Base-by-base conservation (phyloP, 1,140 invertebrate genomes). In the Sycophaga agraensis region DNA sequence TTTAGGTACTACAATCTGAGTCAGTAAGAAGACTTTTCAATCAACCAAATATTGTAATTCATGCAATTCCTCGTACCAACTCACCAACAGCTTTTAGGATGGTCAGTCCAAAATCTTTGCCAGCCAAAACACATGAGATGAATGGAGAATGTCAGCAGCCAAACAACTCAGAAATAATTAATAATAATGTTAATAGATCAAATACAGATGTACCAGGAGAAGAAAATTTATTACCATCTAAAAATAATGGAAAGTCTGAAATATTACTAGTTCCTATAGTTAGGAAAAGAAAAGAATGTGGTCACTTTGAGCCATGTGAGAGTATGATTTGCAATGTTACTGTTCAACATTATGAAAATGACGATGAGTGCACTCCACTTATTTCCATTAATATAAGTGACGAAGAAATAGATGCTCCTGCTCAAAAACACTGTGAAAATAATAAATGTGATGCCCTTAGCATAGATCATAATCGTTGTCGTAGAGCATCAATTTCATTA, bases 41-140 rank as follows among this genome's bases (percentile, higher is more conserved):
- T 63, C 76, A 77, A 46, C 77, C 76, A n/a, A 77, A 80, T 48
- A 75, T 79, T 31, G 63, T 78, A 16, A 71, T 79, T 16, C 73
- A 72, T 48, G 69, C 72, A 0, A 61, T 73, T 14, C 67, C 76
- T 12, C 26, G 65, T 0, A 62, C 55, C 9, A 31, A 51, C 54
- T 22, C 56, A 35, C 11, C 48, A 3, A 53, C 62, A 14, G 42
- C 48, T 1, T 55, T 40, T 1, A 56, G 54, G 21, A 58, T 58
- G 21, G 37, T 51, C 11, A 54, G n/a, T 40, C 11, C 43, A 58
- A 35, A 53, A 45, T 31, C 12, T 37, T 34, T 56, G 9, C 2
- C 8, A 9, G 55, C 67, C 28, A 67, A 66, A 42, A 64, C 14
- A 4, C 63, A 66, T 59, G 57, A 59, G 28, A n/a, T 49, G 6